Percentiles rank a stretch among this genome's conserved stretches.
These are phyloP conservation scores for Pseudomyrmex dendroicus DNA, from an alignment of 1,140 invertebrate genomes.

Conservation along the genomic window DNA sequence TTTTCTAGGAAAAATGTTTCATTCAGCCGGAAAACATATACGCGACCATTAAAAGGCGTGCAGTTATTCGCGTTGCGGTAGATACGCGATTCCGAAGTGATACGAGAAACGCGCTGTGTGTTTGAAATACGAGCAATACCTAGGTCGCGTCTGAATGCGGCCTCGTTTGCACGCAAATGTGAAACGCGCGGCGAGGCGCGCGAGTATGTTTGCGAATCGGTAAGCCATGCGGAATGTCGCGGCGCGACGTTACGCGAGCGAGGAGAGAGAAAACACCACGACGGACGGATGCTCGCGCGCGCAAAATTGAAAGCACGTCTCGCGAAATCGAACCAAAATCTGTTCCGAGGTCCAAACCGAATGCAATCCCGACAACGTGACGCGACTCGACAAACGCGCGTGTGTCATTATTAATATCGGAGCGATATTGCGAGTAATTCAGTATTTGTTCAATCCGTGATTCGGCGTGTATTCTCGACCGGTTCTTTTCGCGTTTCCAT, in stretches of 20 bases:
- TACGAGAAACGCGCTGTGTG: neutral
- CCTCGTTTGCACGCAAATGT: constrained; percentile 65
- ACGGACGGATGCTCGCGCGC: neutral
- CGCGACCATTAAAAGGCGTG: constrained; percentile 20
- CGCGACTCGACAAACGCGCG: constrained; percentile 33
- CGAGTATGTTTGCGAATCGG: constrained; percentile 61
- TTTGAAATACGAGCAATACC: constrained; percentile 59
- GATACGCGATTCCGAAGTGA: constrained; percentile 43
- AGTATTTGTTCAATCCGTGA: neutral
- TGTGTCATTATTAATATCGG: constrained; percentile 31
- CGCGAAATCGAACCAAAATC: constrained; percentile 59
- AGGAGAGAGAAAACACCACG: constrained; percentile 1
- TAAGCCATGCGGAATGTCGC: constrained; percentile 65
- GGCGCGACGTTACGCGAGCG: constrained; percentile 10
- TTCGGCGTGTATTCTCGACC: neutral
- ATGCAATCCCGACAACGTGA: constrained; percentile 48
- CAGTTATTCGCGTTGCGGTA: constrained; percentile 24
- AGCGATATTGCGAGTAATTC: neutral
- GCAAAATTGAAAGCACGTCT: constrained; percentile 51
- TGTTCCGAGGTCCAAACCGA: constrained; percentile 34
- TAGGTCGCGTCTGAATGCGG: constrained; percentile 44
- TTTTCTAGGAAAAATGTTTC: neutral
- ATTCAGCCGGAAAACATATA: neutral
- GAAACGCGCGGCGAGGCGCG: constrained; percentile 34
- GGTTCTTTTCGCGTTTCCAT: constrained; percentile 50